Evolutionary conservation across 2,888 invertebrate species (phyloP).

Genomic region (Xestia ashworthii): DNA sequence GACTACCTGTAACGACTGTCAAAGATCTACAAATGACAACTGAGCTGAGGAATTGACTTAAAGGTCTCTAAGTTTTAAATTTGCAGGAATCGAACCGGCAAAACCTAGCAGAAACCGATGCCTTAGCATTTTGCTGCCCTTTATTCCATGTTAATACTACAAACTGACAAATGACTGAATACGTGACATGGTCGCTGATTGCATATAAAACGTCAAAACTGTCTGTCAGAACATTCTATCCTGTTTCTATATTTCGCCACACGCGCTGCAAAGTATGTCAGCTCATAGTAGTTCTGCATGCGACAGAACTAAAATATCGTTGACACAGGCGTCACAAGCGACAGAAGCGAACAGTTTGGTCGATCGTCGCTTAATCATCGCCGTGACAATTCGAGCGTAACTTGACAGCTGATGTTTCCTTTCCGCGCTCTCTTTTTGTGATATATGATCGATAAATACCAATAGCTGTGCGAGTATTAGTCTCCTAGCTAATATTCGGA

Average conservation of each 20-base stretch:
- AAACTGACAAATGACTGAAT: not conserved
- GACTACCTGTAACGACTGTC: too few relatives aligned
- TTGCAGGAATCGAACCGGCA: not conserved
- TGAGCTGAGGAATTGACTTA: too few relatives aligned
- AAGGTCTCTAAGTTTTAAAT: not conserved
- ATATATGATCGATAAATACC: conserved; percentile 37
- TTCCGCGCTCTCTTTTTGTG: conserved; percentile 40
- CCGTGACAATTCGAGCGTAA: conserved; percentile 46
- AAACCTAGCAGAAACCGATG: not conserved
- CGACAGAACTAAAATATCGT: conserved; percentile 34
- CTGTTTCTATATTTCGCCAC: conserved; percentile 13
- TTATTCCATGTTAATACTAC: not conserved
- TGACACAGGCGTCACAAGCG: conserved; percentile 33
- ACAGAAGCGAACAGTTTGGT: conserved; percentile 29
- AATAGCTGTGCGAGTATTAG: conserved; percentile 9
- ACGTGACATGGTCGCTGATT: not conserved
- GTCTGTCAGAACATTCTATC: not conserved
- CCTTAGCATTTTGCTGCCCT: not conserved
- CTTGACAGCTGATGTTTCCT: conserved; percentile 60
- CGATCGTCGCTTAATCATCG: conserved; percentile 42
- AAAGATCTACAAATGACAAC: too few relatives aligned
- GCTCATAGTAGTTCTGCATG: conserved; percentile 17
- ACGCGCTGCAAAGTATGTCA: conserved; percentile 34
- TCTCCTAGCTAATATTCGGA: not conserved
- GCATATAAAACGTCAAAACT: not conserved